Base-by-base conservation (phyloP, 1,140 invertebrate species). In the Drosophila persimilis region DNA sequence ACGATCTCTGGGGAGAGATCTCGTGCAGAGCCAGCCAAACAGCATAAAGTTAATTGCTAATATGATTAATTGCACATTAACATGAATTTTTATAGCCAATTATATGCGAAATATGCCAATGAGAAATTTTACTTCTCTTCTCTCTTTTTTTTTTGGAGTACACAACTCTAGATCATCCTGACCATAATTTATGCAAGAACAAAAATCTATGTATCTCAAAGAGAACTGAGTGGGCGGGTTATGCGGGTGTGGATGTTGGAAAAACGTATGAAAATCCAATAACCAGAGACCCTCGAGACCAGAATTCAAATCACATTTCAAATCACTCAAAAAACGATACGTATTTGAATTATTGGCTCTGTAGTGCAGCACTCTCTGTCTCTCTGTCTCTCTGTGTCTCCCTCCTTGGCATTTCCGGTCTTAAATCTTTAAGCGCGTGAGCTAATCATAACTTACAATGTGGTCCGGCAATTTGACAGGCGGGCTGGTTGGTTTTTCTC, bases 1-100 rank as follows among this genome's bases (percentile, higher is more conserved):
- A 84, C 64, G 80, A 75, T 80, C 66, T 13, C 43, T 41, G 63
- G 55, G 54, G 56, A 46, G 70, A 74, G 81, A 85, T 85, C 73
- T 85, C 81, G 81, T 86, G 81, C 81, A 77, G 81, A 39, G 85
- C 35, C 74, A 67, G 66, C 55, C 69, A 77, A 80, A 89, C 85
- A 89, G 80, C 85, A 89, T 89, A 89, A 89, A 89, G 85, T 89
- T 89, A 89, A 89, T 89, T 89, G 85, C 80, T 89, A 89, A 89
- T 89, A 89, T 89, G 85, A 89, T 89, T 89, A 89, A 89, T 89
- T 89, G 85, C 84, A 84, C 77, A 85, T 89, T 89, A 89, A 89
- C 85, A 89, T 89, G 85, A 89, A 85, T 83, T 85, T 89, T 89
- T 89, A 89, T 89, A 60, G 80, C 80, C 80, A 85, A 85, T 85